Conservation (phyloP, 2,797 vertebrate genomes). For the Apogon talboti region DNA sequence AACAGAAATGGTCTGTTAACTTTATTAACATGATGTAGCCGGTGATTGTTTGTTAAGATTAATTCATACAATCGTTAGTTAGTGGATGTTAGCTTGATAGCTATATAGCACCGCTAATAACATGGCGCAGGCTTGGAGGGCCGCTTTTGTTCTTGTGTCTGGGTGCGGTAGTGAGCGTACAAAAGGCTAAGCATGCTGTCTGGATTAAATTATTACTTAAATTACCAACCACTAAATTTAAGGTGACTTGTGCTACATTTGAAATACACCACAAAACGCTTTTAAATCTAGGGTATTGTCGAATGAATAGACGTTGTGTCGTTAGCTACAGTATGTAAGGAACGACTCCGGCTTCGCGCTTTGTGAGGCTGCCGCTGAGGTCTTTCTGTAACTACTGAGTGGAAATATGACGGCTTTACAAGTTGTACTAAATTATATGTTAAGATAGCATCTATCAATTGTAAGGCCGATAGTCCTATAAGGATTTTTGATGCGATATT, state of each 20-base stretch:
- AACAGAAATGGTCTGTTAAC: rapidly evolving
- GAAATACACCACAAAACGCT: rapidly evolving
- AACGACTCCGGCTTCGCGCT: constrained; percentile 20
- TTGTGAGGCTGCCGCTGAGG: neutral
- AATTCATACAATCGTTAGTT: neutral
- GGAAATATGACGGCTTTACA: rapidly evolving
- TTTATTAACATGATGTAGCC: rapidly evolving
- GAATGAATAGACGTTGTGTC: constrained; percentile 6
- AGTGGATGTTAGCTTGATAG: constrained; percentile 26
- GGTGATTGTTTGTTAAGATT: rapidly evolving
- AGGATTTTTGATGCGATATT: neutral
- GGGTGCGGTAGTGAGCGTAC: constrained; percentile 65
- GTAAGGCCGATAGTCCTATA: too few relatives aligned
- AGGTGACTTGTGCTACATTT: rapidly evolving
- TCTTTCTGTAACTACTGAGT: rapidly evolving
- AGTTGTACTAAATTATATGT: rapidly evolving
- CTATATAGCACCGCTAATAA: constrained; percentile 59
- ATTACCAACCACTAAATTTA: rapidly evolving
- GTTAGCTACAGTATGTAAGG: constrained; percentile 4
- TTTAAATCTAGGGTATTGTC: neutral
- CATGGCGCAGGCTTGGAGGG: constrained; percentile 74
- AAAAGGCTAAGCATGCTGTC: neutral
- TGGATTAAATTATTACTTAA: neutral
- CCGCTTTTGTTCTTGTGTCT: constrained; percentile 80
- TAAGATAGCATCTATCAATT: rapidly evolving